These are phyloP conservation scores for Passerina amoena DNA, from an alignment of 2,113 vertebrate species.

Conservation along the genomic window DNA sequence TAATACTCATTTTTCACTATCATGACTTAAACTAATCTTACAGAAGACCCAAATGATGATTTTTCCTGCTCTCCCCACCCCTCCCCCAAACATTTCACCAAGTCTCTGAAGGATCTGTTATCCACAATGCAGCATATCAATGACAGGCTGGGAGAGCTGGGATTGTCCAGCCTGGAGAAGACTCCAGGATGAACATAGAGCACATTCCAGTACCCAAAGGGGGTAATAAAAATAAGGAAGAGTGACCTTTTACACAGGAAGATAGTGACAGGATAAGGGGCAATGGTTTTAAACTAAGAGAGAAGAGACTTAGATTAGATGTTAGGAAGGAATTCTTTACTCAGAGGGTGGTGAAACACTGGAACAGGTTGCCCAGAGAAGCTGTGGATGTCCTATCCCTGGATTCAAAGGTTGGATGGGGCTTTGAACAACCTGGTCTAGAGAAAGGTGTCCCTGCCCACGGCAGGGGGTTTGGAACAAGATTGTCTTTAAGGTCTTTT, in stretches of 20 bases:
- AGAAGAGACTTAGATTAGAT: not conserved
- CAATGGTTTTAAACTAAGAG: not conserved
- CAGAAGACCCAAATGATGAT: not conserved
- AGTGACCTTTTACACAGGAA: not conserved
- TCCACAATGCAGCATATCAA: not conserved
- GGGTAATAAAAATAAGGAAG: not conserved
- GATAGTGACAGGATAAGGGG: not conserved
- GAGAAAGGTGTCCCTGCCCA: not conserved
- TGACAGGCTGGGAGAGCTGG: not conserved
- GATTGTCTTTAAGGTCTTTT: not conserved
- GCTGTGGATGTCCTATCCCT: not conserved
- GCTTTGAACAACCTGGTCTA: not conserved
- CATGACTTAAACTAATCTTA: not conserved
- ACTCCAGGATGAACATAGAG: not conserved
- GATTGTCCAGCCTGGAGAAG: not conserved
- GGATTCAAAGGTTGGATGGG: not conserved
- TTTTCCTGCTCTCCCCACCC: not conserved
- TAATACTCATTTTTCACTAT: not conserved
- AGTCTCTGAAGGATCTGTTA: not conserved
- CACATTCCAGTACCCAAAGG: not conserved
- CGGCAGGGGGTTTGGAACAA: not conserved
- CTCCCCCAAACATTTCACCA: not conserved
- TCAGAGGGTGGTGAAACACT: not conserved
- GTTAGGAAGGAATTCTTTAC: not conserved
- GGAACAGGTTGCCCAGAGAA: not conserved